Conservation (phyloP, 2,113 vertebrate species). For the Carassius carassius region DNA sequence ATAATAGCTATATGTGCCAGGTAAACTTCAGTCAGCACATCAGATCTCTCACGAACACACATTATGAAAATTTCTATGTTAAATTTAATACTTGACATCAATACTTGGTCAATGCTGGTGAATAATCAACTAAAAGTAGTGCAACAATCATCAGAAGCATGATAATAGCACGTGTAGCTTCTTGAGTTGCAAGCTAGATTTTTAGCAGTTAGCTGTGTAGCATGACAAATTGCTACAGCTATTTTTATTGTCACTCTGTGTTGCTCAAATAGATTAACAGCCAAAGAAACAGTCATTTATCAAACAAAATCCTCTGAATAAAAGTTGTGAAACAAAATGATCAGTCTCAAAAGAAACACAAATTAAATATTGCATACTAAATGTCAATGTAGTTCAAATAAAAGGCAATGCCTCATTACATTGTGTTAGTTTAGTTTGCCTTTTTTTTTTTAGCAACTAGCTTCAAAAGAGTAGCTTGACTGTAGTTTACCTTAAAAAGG, state of each 20-base stretch:
- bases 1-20: conserved; percentile 21
- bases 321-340: no score
- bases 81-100: conserved; percentile 8
- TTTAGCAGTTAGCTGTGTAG: neutral
- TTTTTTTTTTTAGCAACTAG: neutral
- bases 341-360: neutral
- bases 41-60: neutral
- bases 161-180: neutral
- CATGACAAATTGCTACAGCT: neutral
- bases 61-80: neutral
- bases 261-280: neutral
- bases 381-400: neutral
- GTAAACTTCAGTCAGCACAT: conserved; percentile 12
- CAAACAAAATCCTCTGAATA: neutral
- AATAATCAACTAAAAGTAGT: conserved; percentile 18
- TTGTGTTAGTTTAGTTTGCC: neutral
- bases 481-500: neutral
- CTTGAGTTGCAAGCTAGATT: neutral
- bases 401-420: neutral
- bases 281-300: neutral
- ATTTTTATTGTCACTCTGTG: neutral
- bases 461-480: neutral
- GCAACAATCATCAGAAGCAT: neutral
- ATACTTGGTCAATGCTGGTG: conserved; percentile 7
- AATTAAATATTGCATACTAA: no score